Conservation (phyloP, 1,140 invertebrate genomes). For the Uloborus diversus region DNA sequence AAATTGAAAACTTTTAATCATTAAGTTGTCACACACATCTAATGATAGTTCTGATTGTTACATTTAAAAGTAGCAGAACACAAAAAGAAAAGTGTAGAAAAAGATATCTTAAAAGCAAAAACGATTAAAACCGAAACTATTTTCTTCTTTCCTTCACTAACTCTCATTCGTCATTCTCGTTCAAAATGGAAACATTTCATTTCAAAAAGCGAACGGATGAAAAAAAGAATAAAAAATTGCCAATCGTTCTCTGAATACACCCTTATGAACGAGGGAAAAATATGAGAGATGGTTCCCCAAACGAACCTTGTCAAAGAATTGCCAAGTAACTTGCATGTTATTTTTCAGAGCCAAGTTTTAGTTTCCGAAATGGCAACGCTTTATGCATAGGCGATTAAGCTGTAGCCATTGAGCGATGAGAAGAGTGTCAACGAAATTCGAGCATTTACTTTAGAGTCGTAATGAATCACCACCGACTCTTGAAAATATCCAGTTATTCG, state of each 20-base stretch:
- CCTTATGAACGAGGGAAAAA: background rate
- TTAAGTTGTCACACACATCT: no score
- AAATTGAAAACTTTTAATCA: no score
- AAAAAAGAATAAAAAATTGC: background rate
- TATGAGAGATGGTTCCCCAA: conserved; percentile 27
- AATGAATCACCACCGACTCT: conserved; percentile 30
- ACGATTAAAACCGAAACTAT: conserved; percentile 30
- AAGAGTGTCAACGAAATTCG: conserved; percentile 2
- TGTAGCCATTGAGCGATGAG: conserved; percentile 28
- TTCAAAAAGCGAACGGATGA: background rate
- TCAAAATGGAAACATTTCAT: conserved; percentile 28
- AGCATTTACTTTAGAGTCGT: conserved; percentile 14
- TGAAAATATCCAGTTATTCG: background rate
- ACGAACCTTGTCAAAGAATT: conserved; percentile 40
- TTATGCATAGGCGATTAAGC: conserved; percentile 45
- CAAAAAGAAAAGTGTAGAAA: no score
- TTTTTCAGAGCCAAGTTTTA: conserved; percentile 18
- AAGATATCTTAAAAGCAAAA: no score
- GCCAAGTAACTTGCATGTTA: conserved; percentile 22
- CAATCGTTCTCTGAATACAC: background rate
- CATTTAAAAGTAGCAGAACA: no score
- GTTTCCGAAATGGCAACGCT: conserved; percentile 31
- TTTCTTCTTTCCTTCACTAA: no score
- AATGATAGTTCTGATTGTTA: no score
- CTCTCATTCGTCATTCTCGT: conserved; percentile 6